Evolutionary conservation across 1,140 invertebrate genomes (phyloP).

Genomic region (Philopotamus ludificatus): DNA sequence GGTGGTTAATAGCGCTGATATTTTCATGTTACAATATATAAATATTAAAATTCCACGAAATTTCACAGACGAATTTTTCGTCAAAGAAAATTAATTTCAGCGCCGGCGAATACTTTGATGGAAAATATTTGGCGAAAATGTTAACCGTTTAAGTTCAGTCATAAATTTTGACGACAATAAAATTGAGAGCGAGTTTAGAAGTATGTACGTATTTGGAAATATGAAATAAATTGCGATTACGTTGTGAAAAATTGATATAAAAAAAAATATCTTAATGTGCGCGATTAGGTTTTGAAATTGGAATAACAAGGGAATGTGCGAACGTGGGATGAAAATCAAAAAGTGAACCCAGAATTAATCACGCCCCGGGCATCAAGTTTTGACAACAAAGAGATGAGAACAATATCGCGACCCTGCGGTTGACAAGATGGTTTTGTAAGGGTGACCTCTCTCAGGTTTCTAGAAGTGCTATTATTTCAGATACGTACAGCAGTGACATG

Average conservation of each 20-base stretch:
- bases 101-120: neutral
- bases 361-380: constrained; percentile 8
- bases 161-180: neutral
- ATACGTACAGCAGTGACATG: neutral
- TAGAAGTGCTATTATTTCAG: constrained; percentile 2
- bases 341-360: constrained; percentile 20
- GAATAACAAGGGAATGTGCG: neutral
- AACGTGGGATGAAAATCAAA: constrained; percentile 10
- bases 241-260: no score
- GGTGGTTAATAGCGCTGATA: neutral
- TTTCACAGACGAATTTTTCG: neutral
- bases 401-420: constrained; percentile 15
- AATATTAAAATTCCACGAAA: neutral
- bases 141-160: neutral
- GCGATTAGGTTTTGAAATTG: neutral
- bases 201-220: no score
- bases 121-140: neutral
- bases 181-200: no score
- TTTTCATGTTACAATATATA: neutral
- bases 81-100: neutral
- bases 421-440: constrained; percentile 23
- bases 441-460: constrained; percentile 15
- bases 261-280: neutral
- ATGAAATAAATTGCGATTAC: no score
- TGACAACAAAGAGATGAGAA: constrained; percentile 22